Evolutionary conservation across 2,797 vertebrate species (phyloP).

Genomic region (Neomorphus geoffroyi): DNA sequence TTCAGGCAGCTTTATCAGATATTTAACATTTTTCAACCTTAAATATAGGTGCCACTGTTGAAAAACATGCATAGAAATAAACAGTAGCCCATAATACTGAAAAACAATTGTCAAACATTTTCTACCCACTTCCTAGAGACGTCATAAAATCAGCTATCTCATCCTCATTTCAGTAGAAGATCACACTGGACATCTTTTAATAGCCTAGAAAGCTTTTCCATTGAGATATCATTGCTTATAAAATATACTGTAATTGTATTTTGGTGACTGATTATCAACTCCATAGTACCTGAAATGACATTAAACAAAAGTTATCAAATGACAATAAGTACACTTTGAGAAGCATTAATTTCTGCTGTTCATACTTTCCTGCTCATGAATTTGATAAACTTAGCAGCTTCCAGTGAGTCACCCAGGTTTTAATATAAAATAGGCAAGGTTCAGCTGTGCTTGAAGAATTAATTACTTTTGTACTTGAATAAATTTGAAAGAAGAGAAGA

Average conservation of each 20-base stretch:
- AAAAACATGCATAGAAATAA: not conserved
- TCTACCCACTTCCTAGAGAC: not conserved
- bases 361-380: not conserved
- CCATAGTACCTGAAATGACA: not conserved
- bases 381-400: conserved; percentile 31
- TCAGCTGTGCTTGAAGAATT: conserved; percentile 38
- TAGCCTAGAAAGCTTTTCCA: not conserved
- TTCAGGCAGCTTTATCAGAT: not conserved
- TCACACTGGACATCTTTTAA: not conserved
- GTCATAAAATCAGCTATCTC: not conserved
- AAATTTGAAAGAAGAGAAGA: conserved; percentile 43
- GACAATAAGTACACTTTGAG: not conserved
- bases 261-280: not conserved
- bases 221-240: not conserved
- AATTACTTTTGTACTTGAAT: conserved; percentile 38
- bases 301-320: not conserved
- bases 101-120: not conserved
- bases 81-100: not conserved
- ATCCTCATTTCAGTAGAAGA: not conserved
- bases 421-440: conserved; percentile 6
- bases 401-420: conserved; percentile 28
- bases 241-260: not conserved
- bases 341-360: conserved; percentile 9
- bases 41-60: not conserved
- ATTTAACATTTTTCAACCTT: not conserved